Base-by-base conservation (phyloP, 1,140 invertebrate genomes). In the Stenopsyche tienmushanensis region DNA sequence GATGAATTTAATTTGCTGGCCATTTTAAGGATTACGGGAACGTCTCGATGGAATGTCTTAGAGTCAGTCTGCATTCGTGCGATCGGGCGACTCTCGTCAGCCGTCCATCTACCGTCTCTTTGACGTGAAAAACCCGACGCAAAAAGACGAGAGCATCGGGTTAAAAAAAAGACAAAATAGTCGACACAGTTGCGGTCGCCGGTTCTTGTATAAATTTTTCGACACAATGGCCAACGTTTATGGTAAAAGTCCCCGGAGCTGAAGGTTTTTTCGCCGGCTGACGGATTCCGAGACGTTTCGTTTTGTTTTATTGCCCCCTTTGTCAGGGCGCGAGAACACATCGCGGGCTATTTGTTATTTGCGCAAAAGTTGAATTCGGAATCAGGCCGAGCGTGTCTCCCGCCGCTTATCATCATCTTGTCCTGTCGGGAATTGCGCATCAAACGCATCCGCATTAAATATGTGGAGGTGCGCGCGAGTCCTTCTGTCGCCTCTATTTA, bases 201-300 rank as follows among this genome's bases (percentile, higher is more conserved):
- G 55, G 17, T 65, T 60, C 64, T 60, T 52, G 64, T 65, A 65
- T 65, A 65, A 65, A 65, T 65, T 65, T 65, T 65, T 65, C 65
- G 65, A 66, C 65, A 66, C 65, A 66, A 66, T 66, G 65, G 57
- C 42, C 57, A 60, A 60, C 59, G 49, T 62, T 66, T 66, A 66
- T 66, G 65, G 65, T 66, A 66, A 66, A 55, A 66, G 55, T 60
- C 17, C 55, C 17, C 17, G 55, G 29, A 13, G 29, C 29, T 13
- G 54, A 39, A 57, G 26, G 29, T 54, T 54, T 54, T 54, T 54
- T 57, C 26, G 54, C 54, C 54, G 55, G 41, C 55, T 65, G 64
- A 65, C 64, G 64, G 64, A 65, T 65, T 65, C 64, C 64, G 44
- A 44, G 49, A 57, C 53, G 26, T 20, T 13, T 47, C 44, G 29